A percentile compares a stretch with the other conserved stretches of the same genome.
phyloP scores from a whole-genome alignment of 2,113 vertebrate species.

The Rallus limicola region DNA sequence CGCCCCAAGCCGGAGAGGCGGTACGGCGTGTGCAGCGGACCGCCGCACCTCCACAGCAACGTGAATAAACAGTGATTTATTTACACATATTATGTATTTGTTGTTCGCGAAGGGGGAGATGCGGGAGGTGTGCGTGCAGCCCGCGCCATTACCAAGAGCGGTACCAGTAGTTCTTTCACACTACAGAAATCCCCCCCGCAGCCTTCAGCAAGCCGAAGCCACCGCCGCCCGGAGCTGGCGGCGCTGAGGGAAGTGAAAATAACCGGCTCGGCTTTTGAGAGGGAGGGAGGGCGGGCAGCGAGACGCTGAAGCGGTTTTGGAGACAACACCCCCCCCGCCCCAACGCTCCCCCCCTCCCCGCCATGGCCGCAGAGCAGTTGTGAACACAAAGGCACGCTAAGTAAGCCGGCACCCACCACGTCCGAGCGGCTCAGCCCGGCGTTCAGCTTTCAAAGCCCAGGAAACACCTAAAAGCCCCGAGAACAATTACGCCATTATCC shows the following conservation, averaged over 20 bases:
- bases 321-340: not conserved
- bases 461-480: not conserved
- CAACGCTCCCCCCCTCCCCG: rapidly evolving
- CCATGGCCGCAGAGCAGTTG: not conserved
- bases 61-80: not conserved
- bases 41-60: not conserved
- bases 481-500: not conserved
- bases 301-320: not conserved
- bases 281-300: not conserved
- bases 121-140: not conserved
- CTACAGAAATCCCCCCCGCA: not conserved
- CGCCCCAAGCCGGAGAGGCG: not conserved
- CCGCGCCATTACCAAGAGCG: not conserved
- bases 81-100: too few relatives aligned
- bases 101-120: too few relatives aligned
- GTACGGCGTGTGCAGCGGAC: rapidly evolving
- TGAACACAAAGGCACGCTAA: not conserved
- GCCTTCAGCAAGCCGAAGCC: not conserved
- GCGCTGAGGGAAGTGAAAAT: not conserved
- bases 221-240: not conserved
- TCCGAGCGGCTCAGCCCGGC: not conserved
- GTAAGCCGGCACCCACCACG: not conserved
- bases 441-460: not conserved
- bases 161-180: not conserved
- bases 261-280: rapidly evolving